These are phyloP conservation scores for Trinectes maculatus DNA, from an alignment of 2,113 vertebrate genomes.

Conservation along the genomic window DNA sequence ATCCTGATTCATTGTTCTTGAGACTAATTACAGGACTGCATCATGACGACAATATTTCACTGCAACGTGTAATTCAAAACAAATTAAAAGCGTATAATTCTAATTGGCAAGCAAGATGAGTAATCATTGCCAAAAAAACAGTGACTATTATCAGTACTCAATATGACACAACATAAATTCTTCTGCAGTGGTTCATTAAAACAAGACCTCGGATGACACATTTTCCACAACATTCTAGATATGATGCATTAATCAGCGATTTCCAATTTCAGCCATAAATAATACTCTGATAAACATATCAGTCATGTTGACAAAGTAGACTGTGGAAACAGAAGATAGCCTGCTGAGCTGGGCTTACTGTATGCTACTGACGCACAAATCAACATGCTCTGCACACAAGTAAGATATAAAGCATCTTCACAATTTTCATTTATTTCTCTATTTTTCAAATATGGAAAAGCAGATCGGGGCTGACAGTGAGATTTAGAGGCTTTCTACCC, in stretches of 20 bases:
- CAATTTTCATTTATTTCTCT: constrained; percentile 16
- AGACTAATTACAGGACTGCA: constrained; percentile 23
- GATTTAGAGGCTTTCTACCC: constrained; percentile 24
- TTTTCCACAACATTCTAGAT: constrained; percentile 32
- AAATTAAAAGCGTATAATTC: constrained; percentile 39
- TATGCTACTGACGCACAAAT: constrained; percentile 53
- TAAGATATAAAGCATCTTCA: constrained; percentile 21
- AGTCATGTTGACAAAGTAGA: constrained; percentile 59
- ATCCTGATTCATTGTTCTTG: not conserved
- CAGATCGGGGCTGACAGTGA: not conserved
- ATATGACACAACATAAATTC: constrained; percentile 8
- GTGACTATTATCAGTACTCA: constrained; percentile 36
- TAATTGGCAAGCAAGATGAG: constrained; percentile 36
- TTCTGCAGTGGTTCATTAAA: constrained; percentile 33
- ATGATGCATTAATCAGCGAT: constrained; percentile 45
- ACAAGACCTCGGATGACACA: constrained; percentile 30
- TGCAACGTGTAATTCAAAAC: constrained; percentile 13
- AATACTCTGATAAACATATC: constrained; percentile 65
- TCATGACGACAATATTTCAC: constrained; percentile 21
- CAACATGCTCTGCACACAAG: constrained; percentile 8
- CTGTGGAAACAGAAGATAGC: constrained; percentile 46
- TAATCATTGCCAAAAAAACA: constrained; percentile 40
- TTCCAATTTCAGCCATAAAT: constrained; percentile 57
- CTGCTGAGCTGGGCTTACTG: constrained; percentile 47
- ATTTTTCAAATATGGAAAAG: constrained; percentile 14